Base-by-base conservation (phyloP, 2,113 vertebrate genomes). In the Clarias gariepinus region DNA sequence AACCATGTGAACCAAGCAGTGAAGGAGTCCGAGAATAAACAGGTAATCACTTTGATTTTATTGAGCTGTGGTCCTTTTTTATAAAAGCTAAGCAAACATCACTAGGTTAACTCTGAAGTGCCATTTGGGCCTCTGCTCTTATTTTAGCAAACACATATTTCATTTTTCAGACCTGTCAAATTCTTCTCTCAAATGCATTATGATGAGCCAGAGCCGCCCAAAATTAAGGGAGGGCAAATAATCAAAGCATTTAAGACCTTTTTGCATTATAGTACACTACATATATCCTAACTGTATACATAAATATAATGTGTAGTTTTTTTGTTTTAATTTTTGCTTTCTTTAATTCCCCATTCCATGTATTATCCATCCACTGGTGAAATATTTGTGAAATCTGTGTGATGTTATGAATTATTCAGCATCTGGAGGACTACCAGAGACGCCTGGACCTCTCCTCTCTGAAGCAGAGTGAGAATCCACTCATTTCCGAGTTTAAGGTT, bases 1-100 rank as follows among this genome's bases (percentile, higher is more conserved):
- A 97, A 98, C 93, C 95, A 97, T 1, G 97, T 99, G 60, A 99
- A 99, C 93, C 97, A 99, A 92, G 96, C 97, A 5, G 97, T 99
- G 78, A 97, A 96, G 88, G 98, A 99, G 92, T 96, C 98, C 0
- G 98, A 99, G 92, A 97, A 99, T 92, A 98, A 97, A 86, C 98
- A 98, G 97, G 98, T 99, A 86, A 89, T 73, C 16, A 52, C 13
- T 55, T 16, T 10, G 47, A 28, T 36, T 63, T 28, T 5, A 66
- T 69, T 28, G 19, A 58, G 19, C 66, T 64, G 21, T 63, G 63
- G 23, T 25, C 36, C 28, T 55, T 19, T 3, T 4, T 33, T 9
- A 57, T 53, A 30, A 58, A 74, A 66, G 18, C 61, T 2, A 13
- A 36, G 3, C 21, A 68, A 81, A 16, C 15, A 23, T 41, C 28